phyloP scores from a whole-genome alignment of 2,797 vertebrate species.

The Phyllotis vaccarum region DNA sequence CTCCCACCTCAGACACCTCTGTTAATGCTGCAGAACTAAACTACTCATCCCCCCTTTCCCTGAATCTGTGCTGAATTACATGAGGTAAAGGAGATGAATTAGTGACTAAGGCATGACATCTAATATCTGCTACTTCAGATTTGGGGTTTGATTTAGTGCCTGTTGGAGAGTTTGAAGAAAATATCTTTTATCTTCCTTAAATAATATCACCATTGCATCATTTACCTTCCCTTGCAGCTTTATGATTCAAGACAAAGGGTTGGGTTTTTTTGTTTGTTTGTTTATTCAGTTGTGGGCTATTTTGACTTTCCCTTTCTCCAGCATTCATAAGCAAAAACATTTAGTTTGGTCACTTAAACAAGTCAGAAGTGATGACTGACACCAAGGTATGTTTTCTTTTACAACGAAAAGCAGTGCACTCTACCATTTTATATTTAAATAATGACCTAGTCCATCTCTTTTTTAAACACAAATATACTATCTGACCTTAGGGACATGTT shows the following conservation, averaged over 20 bases:
- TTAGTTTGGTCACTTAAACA: slow-evolving; percentile 74
- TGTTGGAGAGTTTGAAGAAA: slow-evolving; percentile 84
- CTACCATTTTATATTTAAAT: slow-evolving; percentile 19
- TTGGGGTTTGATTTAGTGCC: slow-evolving; percentile 88
- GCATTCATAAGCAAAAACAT: slow-evolving; percentile 81
- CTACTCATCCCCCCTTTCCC: slow-evolving; percentile 81
- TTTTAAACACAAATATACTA: slow-evolving; percentile 14
- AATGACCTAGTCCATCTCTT: not conserved
- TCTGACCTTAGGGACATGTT: not conserved
- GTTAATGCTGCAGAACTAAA: not conserved
- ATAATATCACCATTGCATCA: slow-evolving; percentile 86
- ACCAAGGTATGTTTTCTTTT: not conserved
- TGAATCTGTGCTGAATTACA: slow-evolving; percentile 69
- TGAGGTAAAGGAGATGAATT: slow-evolving; percentile 84
- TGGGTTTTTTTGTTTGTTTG: no score
- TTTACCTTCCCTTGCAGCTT: slow-evolving; percentile 87
- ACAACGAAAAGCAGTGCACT: not conserved
- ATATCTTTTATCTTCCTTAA: slow-evolving; percentile 88
- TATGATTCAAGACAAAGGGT: slow-evolving; percentile 85
- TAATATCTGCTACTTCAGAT: slow-evolving; percentile 87
- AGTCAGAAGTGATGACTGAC: slow-evolving; percentile 43
- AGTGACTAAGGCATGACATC: slow-evolving; percentile 82
- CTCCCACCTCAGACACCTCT: not conserved
- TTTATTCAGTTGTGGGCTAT: slow-evolving; percentile 78
- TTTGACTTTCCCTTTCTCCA: slow-evolving; percentile 81